Evolutionary conservation across 2,888 invertebrate genomes (phyloP).

Genomic region (Thysanoteuthis rhombus): DNA sequence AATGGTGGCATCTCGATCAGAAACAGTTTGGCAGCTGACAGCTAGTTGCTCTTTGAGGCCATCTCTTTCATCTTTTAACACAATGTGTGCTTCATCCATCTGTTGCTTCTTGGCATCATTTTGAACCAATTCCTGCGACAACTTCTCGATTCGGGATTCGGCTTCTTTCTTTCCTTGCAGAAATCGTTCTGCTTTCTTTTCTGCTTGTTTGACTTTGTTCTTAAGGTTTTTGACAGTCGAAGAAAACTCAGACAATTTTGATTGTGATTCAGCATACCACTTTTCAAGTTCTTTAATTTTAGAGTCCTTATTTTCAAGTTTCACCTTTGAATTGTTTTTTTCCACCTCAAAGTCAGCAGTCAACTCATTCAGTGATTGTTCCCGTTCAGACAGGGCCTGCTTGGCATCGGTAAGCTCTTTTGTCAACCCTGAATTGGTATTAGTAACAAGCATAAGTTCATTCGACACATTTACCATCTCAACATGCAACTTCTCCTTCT

Average conservation of each 20-base stretch:
- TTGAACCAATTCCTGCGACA: background rate
- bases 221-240: background rate
- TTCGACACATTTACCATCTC: background rate
- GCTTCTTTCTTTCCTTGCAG: background rate
- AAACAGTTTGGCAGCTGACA: background rate
- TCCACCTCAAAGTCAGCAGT: background rate
- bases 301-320: background rate
- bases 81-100: background rate
- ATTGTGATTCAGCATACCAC: background rate
- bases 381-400: background rate
- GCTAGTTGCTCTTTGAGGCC: background rate
- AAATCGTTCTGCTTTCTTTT: background rate
- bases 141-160: background rate
- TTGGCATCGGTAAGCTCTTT: background rate
- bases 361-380: background rate
- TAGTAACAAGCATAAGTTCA: constrained; percentile 27
- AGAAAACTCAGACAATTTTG: background rate
- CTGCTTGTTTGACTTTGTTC: background rate
- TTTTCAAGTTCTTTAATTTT: constrained; percentile 23
- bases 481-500: constrained; percentile 36
- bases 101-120: background rate
- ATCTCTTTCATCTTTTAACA: background rate
- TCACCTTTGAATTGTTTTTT: background rate
- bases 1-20: background rate
- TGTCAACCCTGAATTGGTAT: background rate